A percentile compares a stretch with the other conserved stretches of the same genome.
Evolutionary conservation across 30 jellyfish, hydroid and myxozoan species (phyloP).

Genomic region (Aurelia aurita complex sp. Pacific): DNA sequence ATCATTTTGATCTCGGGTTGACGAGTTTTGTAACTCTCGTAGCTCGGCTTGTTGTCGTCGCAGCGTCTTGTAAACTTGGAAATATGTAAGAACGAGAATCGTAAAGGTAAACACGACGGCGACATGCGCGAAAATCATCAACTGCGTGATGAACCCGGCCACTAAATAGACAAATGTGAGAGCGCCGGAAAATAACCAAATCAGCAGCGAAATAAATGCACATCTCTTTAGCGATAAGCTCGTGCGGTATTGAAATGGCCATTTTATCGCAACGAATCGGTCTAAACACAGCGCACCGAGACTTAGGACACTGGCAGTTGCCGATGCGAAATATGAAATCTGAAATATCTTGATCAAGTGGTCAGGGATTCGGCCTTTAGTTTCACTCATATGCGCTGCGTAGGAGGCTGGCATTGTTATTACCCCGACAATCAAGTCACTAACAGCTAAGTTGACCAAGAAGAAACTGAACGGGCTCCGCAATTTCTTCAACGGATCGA

Average conservation of each 20-base stretch:
- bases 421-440: slow-evolving; percentile 67
- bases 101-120: slow-evolving; percentile 41
- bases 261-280: slow-evolving; percentile 58
- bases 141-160: slow-evolving; percentile 51
- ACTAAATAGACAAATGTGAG: slow-evolving; percentile 45
- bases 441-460: slow-evolving; percentile 71
- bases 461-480: slow-evolving; percentile 75
- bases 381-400: slow-evolving; percentile 46
- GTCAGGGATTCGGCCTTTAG: slow-evolving; percentile 38
- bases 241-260: slow-evolving; percentile 58
- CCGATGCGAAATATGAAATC: slow-evolving; percentile 50
- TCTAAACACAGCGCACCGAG: slow-evolving; percentile 66
- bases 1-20: neutral
- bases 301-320: slow-evolving; percentile 75
- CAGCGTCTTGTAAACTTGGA: slow-evolving; percentile 45
- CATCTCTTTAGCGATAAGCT: slow-evolving; percentile 50
- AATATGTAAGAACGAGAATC: slow-evolving; percentile 45
- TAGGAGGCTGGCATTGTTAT: slow-evolving; percentile 71
- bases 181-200: slow-evolving; percentile 48
- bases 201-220: slow-evolving; percentile 11
- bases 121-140: slow-evolving; percentile 69
- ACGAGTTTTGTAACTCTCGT: slow-evolving; percentile 2
- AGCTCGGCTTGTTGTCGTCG: slow-evolving; percentile 22
- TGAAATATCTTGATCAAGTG: slow-evolving; percentile 38
- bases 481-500: slow-evolving; percentile 68